A percentile compares a stretch with the other conserved stretches of the same genome.
These are phyloP conservation scores for Lepidurus arcticus DNA, from an alignment of 1,140 invertebrate genomes.

Conservation along the genomic window DNA sequence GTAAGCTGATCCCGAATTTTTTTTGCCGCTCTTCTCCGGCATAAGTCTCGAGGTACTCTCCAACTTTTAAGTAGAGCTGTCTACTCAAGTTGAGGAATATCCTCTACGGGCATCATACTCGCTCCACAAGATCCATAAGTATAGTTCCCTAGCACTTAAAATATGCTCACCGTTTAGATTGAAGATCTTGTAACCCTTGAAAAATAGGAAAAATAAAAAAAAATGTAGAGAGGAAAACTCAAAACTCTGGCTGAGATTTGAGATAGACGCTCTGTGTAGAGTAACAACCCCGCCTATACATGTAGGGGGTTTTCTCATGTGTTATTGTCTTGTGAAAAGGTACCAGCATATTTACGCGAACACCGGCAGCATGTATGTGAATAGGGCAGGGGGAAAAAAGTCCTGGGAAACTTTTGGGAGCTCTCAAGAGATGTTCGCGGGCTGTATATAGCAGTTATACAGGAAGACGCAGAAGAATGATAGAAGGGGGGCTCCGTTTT, in stretches of 20 bases:
- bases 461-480: slow-evolving; percentile 12
- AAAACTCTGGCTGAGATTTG: background rate
- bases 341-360: slow-evolving; percentile 14
- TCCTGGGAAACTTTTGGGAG: slow-evolving; percentile 1
- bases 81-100: background rate
- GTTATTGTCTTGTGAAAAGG: slow-evolving; percentile 9
- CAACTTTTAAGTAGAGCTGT: slow-evolving; percentile 17
- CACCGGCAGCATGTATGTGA: background rate
- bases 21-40: background rate
- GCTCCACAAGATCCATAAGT: background rate
- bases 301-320: background rate
- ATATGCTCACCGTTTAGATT: background rate
- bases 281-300: background rate
- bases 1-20: background rate
- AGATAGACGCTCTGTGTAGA: background rate
- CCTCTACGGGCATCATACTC: background rate
- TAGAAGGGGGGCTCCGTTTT: slow-evolving; percentile 22
- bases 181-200: background rate
- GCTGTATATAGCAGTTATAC: background rate
- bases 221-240: background rate
- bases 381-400: background rate
- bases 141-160: background rate
- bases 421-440: background rate
- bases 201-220: background rate
- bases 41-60: slow-evolving; percentile 12